Evolutionary conservation across 35 echinoderm and acorn worm genomes (phyloP), one percentile per base, ranked within the genome.

Genomic region (Apostichopus parvimensis): DNA sequence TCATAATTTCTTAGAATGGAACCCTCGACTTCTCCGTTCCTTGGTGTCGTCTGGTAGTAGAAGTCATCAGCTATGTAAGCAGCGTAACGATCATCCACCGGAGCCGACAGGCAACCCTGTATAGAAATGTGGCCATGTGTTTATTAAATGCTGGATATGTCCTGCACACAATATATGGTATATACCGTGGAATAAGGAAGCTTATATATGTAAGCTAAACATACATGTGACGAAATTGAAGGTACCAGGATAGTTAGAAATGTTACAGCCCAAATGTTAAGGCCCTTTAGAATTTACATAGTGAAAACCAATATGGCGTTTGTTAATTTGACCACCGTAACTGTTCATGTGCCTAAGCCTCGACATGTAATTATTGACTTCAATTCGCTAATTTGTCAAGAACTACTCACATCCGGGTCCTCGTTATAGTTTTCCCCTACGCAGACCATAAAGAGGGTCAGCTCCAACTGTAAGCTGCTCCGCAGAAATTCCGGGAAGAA

Each of bases 401-500:
- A 77, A n/a, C 9, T 9, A 92, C 94, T 93, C 90, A 95, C 94
- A 83, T 93, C 87, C 4, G 54, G 73, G 12, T 73, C 62, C 25
- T 81, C 28, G 56, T 86, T 45, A 64, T 89, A 96, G 73, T 89
- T 83, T 54, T 79, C 55, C 25, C 95, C 95, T 21, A 96, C 81
- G 79, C 95, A 96, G 53, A 96, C 95, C 92, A 96, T 92, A 54
- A 96, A 96, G 55, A 96, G 70, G 1, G 90, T 93, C 53, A 96
- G 80, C 23, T 93, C 89, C 0, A 93, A 53, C 22, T 94, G 87
- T 34, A 96, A 68, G 9, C 77, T 77, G 53, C n/a, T 60, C 53
- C 95, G 72, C 73, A 96, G 73, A 83, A 96, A 91, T 52, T 91
- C 89, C 0, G 95, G 95, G 54, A 94, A 96, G 77, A 94, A 96